Base-by-base conservation (phyloP, 1,140 invertebrate genomes). In the Apolygus lucorum region DNA sequence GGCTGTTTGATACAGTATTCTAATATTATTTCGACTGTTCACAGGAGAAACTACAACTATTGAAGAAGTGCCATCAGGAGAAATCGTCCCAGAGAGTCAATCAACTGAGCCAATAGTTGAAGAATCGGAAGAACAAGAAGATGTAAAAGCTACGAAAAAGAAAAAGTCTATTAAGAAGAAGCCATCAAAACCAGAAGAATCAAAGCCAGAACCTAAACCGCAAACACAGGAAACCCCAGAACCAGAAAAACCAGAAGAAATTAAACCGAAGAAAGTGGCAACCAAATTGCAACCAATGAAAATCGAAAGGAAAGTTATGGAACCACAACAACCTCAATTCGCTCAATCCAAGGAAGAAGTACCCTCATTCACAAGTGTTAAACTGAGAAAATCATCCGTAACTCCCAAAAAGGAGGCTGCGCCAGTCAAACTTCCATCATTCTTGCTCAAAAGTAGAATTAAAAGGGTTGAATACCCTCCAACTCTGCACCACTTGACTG, bases 361-460 rank as follows among this genome's bases (percentile, higher is more conserved):
- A 11, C 81, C 82, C 26, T 82, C 84, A 70, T 88, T 87, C 72
- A 83, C 81, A 26, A 77, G 81, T 71, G 79, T 87, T 8, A 87
- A 87, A 80, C 78, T 88, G 54, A 88, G 84, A 73, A 89, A 88
- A 78, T 76, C 81, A 27, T 71, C 75, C 14, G 70, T 78, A 25
- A 73, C 78, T 22, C 79, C 79, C 62, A 85, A 84, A 77, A 82
- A 81, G 78, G 81, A 82, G 74, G 64, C 75, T 22, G 77, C 80
- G 67, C 73, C 77, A 28, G 71, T 79, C 2, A 79, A 81, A 28
- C 22, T 71, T 63, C 86, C 85, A 0, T 88, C 87, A 79, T 77
- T 88, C 54, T 77, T 86, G 74, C 76, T 89, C 21, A 86, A 85
- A 73, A 88, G 87, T 76, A 81, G 83, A 67, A 84, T 88, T 17